A percentile compares a stretch with the other conserved stretches of the same genome.
Evolutionary conservation across 2,797 vertebrate species (phyloP).

Genomic region (Nyctibius grandis): DNA sequence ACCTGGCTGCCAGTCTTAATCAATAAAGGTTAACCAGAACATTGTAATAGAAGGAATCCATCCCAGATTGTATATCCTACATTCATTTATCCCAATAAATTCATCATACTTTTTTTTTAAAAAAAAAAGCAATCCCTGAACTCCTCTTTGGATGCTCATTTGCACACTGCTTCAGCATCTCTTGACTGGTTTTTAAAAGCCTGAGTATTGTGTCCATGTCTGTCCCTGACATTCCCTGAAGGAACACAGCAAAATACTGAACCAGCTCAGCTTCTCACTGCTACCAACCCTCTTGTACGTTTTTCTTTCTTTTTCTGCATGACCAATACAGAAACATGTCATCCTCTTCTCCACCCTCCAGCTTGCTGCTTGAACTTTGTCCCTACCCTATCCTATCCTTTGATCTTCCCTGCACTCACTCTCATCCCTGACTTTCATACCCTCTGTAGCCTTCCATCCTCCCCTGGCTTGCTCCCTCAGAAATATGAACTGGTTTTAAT

Average conservation of each 20-base stretch:
- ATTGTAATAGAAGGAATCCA: not conserved
- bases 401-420: not conserved
- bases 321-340: not conserved
- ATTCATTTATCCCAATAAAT: not conserved
- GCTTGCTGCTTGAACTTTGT: not conserved
- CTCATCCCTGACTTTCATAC: not conserved
- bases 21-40: not conserved
- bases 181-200: not conserved
- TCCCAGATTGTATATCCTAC: not conserved
- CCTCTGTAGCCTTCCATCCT: not conserved
- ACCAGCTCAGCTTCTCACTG: not conserved
- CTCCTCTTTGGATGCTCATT: not conserved
- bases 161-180: not conserved
- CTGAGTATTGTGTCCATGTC: not conserved
- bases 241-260: not conserved
- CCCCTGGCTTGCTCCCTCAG: not conserved
- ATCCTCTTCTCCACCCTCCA: not conserved
- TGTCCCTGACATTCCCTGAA: not conserved
- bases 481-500: not conserved
- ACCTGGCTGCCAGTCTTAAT: not conserved
- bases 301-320: not conserved
- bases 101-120: not conserved
- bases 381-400: not conserved
- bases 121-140: not conserved
- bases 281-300: not conserved